Conservation (phyloP, 2,888 invertebrate species). For the Galerucella pusilla region DNA sequence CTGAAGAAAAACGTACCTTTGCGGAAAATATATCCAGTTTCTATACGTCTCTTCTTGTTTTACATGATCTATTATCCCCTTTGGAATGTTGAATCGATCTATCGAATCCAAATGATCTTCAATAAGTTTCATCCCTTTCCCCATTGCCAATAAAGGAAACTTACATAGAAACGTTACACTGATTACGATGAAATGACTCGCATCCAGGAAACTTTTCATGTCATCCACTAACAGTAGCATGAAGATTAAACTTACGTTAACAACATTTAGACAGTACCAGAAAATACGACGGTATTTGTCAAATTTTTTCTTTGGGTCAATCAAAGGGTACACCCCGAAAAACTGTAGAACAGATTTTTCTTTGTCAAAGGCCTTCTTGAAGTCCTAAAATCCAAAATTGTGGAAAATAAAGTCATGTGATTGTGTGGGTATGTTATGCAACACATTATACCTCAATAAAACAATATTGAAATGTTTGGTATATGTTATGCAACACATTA, state of each 20-base stretch:
- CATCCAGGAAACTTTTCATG: neutral
- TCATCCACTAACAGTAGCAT: constrained; percentile 8
- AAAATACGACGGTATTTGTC: neutral
- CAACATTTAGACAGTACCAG: neutral
- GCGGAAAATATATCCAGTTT: constrained; percentile 8
- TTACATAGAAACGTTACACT: neutral
- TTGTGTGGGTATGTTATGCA: too few relatives aligned
- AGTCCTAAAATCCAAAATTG: neutral
- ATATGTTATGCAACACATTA: too few relatives aligned
- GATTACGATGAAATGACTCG: constrained; percentile 10
- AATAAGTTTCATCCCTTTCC: neutral
- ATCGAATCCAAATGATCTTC: constrained; percentile 8
- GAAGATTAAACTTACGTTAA: neutral
- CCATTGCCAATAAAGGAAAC: neutral
- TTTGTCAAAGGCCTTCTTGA: constrained; percentile 9
- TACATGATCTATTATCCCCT: neutral
- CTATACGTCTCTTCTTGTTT: neutral
- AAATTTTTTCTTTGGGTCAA: neutral
- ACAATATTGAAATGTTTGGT: too few relatives aligned
- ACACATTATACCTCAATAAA: too few relatives aligned
- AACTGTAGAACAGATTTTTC: constrained; percentile 2
- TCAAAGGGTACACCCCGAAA: neutral
- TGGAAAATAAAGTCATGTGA: neutral
- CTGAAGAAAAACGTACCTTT: constrained; percentile 4
- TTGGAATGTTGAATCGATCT: neutral